Percentiles rank a stretch among this genome's conserved stretches.
Evolutionary conservation across 2,888 invertebrate genomes (phyloP).

Genomic region (Latheticus oryzae): DNA sequence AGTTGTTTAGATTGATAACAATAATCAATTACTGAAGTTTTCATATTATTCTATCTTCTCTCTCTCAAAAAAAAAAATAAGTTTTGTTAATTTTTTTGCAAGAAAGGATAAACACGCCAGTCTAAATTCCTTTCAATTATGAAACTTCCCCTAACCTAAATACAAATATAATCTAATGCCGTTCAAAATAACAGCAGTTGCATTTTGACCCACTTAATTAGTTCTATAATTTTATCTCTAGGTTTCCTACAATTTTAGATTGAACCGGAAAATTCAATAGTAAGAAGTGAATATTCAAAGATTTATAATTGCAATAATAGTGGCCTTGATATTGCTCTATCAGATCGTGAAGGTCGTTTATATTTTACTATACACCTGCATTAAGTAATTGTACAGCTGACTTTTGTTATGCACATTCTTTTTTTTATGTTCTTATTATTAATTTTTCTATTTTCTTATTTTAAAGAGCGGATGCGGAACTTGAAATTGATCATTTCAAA

Average conservation of each 20-base stretch:
- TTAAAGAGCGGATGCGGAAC: conserved; percentile 2
- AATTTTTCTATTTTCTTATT: no score
- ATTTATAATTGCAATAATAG: conserved; percentile 4
- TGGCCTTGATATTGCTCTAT: conserved; percentile 42
- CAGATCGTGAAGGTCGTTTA: conserved; percentile 40
- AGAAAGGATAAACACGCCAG: no score
- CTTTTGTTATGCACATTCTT: conserved; percentile 12
- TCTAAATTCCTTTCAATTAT: not conserved
- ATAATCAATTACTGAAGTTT: no score
- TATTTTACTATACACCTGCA: conserved; percentile 39
- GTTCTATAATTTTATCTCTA: not conserved
- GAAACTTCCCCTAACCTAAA: conserved; percentile 8
- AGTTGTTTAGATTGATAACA: no score
- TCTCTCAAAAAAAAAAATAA: no score
- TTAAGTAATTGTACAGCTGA: conserved; percentile 28
- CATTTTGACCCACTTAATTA: conserved; percentile 12
- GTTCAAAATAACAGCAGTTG: conserved; percentile 9
- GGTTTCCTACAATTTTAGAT: no score
- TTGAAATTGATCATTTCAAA: no score
- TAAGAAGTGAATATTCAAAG: no score
- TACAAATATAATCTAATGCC: conserved; percentile 6
- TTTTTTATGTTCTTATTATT: conserved; percentile 3
- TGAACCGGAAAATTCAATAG: not conserved
- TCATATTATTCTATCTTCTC: no score
- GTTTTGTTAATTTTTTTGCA: no score